phyloP scores from a whole-genome alignment of 2,797 vertebrate genomes.

The Phoxinus dragarum region DNA sequence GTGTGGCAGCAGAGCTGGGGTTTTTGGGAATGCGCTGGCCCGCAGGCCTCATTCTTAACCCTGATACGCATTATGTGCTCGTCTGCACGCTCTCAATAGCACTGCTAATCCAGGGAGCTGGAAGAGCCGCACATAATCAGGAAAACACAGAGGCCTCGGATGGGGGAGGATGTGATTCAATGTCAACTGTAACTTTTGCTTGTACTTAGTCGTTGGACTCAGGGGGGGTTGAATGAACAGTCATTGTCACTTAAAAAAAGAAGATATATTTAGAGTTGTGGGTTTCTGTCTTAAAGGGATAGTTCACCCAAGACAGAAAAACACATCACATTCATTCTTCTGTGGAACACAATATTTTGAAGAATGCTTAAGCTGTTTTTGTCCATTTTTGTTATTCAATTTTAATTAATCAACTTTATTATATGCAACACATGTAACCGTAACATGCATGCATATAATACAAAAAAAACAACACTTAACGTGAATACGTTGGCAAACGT shows the following conservation, averaged over 20 bases:
- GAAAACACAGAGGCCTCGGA: constrained; percentile 66
- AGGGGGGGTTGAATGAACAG: not conserved
- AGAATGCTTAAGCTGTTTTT: not conserved
- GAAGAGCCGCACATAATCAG: constrained; percentile 70
- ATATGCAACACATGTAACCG: not conserved
- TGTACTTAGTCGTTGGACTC: not conserved
- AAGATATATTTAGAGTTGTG: not conserved
- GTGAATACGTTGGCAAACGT: not conserved
- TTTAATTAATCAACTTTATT: not conserved
- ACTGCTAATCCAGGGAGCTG: constrained; percentile 76
- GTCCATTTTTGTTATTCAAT: not conserved
- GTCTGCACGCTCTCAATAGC: constrained; percentile 71
- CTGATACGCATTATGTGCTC: constrained; percentile 66
- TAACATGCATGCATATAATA: not conserved
- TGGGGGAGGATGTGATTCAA: constrained; percentile 58
- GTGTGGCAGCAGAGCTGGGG: constrained; percentile 56
- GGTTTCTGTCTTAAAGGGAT: not conserved
- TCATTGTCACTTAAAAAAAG: not conserved
- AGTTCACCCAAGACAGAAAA: not conserved
- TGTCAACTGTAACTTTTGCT: constrained; percentile 75
- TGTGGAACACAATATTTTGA: not conserved
- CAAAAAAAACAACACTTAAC: not conserved
- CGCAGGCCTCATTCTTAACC: constrained; percentile 75
- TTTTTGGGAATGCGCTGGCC: constrained; percentile 67
- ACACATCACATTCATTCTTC: not conserved